phyloP scores from a whole-genome alignment of 2,113 vertebrate species.

The Alligator mississippiensis region DNA sequence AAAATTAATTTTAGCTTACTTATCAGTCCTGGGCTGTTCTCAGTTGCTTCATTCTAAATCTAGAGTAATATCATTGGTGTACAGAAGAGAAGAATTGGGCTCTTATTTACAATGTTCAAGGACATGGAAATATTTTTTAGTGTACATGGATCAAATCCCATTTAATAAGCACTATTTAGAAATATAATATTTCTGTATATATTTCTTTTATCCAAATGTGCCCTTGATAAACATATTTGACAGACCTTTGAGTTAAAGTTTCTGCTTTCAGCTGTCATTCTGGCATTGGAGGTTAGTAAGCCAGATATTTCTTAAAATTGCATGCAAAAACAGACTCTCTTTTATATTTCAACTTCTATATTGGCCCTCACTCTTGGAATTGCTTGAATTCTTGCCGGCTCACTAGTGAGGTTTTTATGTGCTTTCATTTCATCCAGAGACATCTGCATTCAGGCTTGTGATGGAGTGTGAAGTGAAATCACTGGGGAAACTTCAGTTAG shows the following conservation, averaged over 20 bases:
- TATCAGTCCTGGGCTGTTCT: background rate
- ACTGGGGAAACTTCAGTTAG: background rate
- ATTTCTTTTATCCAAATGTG: background rate
- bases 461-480: constrained; percentile 18
- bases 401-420: background rate
- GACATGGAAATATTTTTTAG: background rate
- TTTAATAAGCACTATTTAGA: background rate
- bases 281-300: constrained; percentile 16
- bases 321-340: background rate
- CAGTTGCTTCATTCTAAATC: background rate
- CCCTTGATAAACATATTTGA: background rate
- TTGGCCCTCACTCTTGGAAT: background rate
- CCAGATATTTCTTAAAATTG: background rate
- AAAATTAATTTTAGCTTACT: background rate
- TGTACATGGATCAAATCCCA: background rate
- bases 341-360: background rate
- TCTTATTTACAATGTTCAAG: background rate
- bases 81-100: background rate
- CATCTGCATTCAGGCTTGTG: background rate
- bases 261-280: background rate
- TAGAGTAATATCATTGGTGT: background rate
- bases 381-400: constrained; percentile 34
- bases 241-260: background rate
- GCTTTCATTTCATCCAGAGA: constrained; percentile 19
- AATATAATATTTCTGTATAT: background rate